These are phyloP conservation scores for Drosophila mayaguana DNA, from an alignment of 2,888 invertebrate species.

Conservation along the genomic window DNA sequence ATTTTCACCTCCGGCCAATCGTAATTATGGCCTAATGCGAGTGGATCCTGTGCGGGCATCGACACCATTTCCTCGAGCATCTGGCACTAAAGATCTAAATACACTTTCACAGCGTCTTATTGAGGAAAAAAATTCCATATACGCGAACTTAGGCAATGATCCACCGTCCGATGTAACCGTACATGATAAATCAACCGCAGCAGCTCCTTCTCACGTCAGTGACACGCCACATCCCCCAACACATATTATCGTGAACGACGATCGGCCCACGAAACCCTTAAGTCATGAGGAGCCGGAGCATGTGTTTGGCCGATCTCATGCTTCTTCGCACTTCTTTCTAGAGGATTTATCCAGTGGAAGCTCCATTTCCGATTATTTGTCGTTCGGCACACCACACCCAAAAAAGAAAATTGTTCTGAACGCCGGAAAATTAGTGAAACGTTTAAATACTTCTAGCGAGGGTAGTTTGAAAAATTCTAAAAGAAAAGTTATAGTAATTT, in stretches of 20 bases:
- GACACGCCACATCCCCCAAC: too few relatives aligned
- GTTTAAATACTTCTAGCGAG: not conserved
- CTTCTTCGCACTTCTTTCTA: too few relatives aligned
- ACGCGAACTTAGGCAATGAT: accelerated
- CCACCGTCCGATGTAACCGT: accelerated
- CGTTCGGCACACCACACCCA: slow-evolving; percentile 35
- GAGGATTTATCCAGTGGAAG: not conserved
- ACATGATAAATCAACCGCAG: accelerated
- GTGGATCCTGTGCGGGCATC: not conserved
- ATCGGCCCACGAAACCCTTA: too few relatives aligned
- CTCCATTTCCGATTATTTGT: not conserved
- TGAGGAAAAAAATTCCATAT: not conserved
- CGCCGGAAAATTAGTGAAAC: not conserved
- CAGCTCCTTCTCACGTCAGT: too few relatives aligned
- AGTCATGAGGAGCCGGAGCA: not conserved
- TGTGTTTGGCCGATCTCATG: too few relatives aligned
- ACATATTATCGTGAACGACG: not conserved
- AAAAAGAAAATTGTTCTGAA: slow-evolving; percentile 20
- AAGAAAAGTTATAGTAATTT: slow-evolving; percentile 7
- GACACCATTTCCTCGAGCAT: slow-evolving; percentile 23
- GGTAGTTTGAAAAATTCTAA: too few relatives aligned
- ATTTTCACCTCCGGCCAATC: not conserved
- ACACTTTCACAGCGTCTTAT: slow-evolving; percentile 15
- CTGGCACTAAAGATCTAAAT: not conserved
- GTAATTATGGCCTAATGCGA: slow-evolving; percentile 30